Conservation (phyloP, 2,113 vertebrate genomes). For the Ceratotherium simum region DNA sequence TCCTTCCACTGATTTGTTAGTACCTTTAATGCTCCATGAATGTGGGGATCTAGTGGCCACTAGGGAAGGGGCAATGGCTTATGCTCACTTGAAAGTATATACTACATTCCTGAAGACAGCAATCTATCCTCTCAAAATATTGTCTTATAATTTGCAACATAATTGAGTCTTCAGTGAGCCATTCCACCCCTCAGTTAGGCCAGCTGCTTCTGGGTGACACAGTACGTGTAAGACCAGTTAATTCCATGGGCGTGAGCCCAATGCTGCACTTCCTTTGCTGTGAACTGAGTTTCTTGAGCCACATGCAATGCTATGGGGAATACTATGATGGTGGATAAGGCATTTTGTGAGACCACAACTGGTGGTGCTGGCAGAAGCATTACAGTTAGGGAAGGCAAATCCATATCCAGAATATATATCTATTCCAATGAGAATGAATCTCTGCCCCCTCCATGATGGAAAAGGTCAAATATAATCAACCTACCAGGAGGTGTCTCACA, state of each 20-base stretch:
- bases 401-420: not conserved
- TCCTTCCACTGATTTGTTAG: too few species aligned
- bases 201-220: not conserved
- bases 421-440: not conserved
- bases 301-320: not conserved
- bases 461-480: not conserved
- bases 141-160: not conserved
- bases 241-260: not conserved
- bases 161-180: not conserved
- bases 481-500: not conserved
- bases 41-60: too few species aligned
- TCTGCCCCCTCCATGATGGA: not conserved
- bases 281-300: not conserved
- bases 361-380: not conserved
- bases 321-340: not conserved
- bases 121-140: not conserved
- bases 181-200: not conserved
- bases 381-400: not conserved
- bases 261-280: not conserved
- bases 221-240: not conserved
- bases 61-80: too few species aligned
- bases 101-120: too few species aligned
- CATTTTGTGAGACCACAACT: not conserved
- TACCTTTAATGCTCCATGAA: too few species aligned
- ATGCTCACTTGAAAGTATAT: too few species aligned